Evolutionary conservation across 2,888 invertebrate species (phyloP).

Genomic region (Dascillus cervinus): DNA sequence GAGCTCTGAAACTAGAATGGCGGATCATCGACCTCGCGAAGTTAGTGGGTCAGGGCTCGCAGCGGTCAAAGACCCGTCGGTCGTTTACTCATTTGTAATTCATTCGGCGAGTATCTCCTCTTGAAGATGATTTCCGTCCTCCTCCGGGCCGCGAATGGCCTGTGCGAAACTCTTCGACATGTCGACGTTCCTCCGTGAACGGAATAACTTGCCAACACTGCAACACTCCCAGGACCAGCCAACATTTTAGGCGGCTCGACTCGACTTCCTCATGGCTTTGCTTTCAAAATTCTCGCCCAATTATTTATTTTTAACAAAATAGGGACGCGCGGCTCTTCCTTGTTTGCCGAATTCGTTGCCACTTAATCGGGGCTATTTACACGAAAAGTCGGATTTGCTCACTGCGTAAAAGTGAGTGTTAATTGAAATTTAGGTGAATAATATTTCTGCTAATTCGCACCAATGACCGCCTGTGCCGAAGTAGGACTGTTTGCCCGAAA

Average conservation of each 20-base stretch:
- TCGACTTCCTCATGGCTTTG: constrained; percentile 10
- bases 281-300: constrained; percentile 7
- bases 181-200: background rate
- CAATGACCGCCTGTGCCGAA: constrained; percentile 7
- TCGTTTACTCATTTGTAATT: constrained; percentile 36
- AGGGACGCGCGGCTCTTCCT: too few relatives aligned
- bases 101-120: constrained; percentile 14
- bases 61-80: constrained; percentile 40
- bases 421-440: too few relatives aligned
- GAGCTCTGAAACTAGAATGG: constrained; percentile 41
- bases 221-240: constrained; percentile 8
- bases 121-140: constrained; percentile 10
- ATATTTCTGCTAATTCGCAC: constrained; percentile 3
- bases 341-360: too few relatives aligned
- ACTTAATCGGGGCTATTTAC: too few relatives aligned
- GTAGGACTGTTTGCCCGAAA: constrained; percentile 7
- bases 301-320: too few relatives aligned
- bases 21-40: constrained; percentile 43
- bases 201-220: background rate
- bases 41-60: constrained; percentile 43
- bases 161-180: background rate
- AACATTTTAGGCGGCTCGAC: constrained; percentile 5
- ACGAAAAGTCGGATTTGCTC: too few relatives aligned
- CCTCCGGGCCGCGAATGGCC: constrained; percentile 5
- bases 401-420: too few relatives aligned